These are phyloP conservation scores for Pollenia amentaria DNA, from an alignment of 2,888 invertebrate species.

Conservation along the genomic window DNA sequence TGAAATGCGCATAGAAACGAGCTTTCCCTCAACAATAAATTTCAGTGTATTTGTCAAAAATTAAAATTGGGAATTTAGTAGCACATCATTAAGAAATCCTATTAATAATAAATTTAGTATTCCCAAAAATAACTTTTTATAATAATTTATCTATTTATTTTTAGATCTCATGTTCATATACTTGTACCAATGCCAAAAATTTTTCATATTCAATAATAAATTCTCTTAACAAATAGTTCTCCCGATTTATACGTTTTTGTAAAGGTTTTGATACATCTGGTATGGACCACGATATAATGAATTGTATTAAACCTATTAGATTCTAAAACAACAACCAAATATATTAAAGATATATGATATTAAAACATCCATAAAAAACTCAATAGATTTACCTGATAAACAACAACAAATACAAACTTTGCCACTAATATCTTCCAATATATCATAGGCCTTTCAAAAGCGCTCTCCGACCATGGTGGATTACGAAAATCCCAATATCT, in stretches of 20 bases:
- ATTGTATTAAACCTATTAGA: constrained; percentile 89
- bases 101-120: too few relatives aligned
- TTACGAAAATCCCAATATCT: constrained; percentile 90
- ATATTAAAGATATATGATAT: too few relatives aligned
- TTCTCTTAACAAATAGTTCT: constrained; percentile 90
- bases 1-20: too few relatives aligned
- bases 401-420: constrained; percentile 90
- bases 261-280: constrained; percentile 91
- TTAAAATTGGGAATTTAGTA: too few relatives aligned
- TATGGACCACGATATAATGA: constrained; percentile 90
- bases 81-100: too few relatives aligned
- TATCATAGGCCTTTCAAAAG: constrained; percentile 87
- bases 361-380: constrained; percentile 10
- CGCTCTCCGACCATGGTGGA: constrained; percentile 85
- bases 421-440: constrained; percentile 91
- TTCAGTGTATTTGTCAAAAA: too few relatives aligned
- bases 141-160: too few relatives aligned
- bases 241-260: constrained; percentile 89
- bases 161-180: too few relatives aligned
- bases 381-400: constrained; percentile 86
- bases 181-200: constrained; percentile 73
- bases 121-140: too few relatives aligned
- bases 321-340: constrained; percentile 86
- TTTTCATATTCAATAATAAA: constrained; percentile 90
- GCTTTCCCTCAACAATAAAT: too few relatives aligned